Base-by-base conservation (phyloP, 2,113 vertebrate genomes). In the Panthera uncia region DNA sequence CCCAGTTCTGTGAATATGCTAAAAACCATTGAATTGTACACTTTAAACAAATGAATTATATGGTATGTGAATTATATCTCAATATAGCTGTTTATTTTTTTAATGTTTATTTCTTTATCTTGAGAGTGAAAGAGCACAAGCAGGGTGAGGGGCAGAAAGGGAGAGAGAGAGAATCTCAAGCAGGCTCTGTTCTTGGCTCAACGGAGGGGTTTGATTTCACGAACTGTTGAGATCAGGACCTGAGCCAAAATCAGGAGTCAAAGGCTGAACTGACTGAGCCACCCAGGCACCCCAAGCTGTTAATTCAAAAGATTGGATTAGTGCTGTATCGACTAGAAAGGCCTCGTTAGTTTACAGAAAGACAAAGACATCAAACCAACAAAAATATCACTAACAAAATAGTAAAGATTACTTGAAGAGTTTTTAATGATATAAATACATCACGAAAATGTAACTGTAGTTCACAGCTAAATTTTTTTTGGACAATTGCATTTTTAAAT, bases 281-380 rank as follows among this genome's bases (percentile, higher is more conserved):
- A 61, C 21, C 21, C 57, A 61, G 57, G 57, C 7, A 61, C 57
- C 16, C 57, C 57, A 79, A 16, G 31, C 8, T 78, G 19, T 55
- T 74, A 66, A 85, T 61, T 52, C 68, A 0, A 29, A 83, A 88
- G 81, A 29, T 12, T 91, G 6, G 7, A 74, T 63, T 69, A 76
- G 27, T 78, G 19, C 13, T 66, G 10, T 71, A 57, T 85, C 73
- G 92, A 81, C 29, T 61, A 95, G 33, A 95, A 84, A 79, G 27
- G 38, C 6, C 36, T 84, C 69, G 84, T 73, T 91, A 66, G 9
- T 83, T 95, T 80, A 92, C 31, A 89, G 11, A 91, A 90, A 95
- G n/a, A 76, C 2, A 33, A 45, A 52, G 89, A 73, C 31, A 97
- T 18, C 27, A 86, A 74, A 76, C 19, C 16, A 66, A 74, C 27